These are phyloP conservation scores for Podarcis cretensis DNA, from an alignment of 2,113 vertebrate genomes.

Conservation along the genomic window DNA sequence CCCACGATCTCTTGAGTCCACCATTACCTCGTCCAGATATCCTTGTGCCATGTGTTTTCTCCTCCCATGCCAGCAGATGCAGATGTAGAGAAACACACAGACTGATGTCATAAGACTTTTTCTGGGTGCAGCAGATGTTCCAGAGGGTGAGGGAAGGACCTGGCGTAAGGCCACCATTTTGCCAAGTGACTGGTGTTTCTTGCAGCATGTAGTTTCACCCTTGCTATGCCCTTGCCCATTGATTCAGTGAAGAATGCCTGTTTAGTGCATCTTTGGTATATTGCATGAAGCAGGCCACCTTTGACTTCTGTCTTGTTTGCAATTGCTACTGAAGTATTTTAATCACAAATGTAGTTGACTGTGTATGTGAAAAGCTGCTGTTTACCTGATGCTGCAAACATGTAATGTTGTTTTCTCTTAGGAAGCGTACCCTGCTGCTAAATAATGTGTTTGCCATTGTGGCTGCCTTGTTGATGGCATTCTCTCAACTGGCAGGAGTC, in stretches of 20 bases:
- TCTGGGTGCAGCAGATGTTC: neutral
- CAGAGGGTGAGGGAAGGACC: neutral
- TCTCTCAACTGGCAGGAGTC: conserved; percentile 78
- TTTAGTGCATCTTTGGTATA: neutral
- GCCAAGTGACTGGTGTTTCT: neutral
- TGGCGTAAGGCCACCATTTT: neutral
- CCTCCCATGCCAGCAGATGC: neutral
- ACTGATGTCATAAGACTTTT: neutral
- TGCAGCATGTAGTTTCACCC: neutral
- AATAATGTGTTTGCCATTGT: conserved; percentile 88
- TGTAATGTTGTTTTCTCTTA: conserved; percentile 60
- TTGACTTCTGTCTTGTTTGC: neutral
- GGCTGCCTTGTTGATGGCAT: conserved; percentile 84
- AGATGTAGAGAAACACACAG: neutral
- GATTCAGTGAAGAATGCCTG: neutral
- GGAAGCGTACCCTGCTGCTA: conserved; percentile 86
- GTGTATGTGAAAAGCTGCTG: neutral
- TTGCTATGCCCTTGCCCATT: neutral
- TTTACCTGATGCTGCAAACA: neutral
- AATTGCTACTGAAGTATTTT: neutral
- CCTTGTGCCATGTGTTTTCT: neutral
- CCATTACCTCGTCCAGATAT: neutral
- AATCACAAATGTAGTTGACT: neutral
- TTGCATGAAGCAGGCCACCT: neutral
- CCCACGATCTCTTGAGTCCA: neutral